Base-by-base conservation (phyloP, 2,113 vertebrate species). In the Brachyhypopomus gauderio region DNA sequence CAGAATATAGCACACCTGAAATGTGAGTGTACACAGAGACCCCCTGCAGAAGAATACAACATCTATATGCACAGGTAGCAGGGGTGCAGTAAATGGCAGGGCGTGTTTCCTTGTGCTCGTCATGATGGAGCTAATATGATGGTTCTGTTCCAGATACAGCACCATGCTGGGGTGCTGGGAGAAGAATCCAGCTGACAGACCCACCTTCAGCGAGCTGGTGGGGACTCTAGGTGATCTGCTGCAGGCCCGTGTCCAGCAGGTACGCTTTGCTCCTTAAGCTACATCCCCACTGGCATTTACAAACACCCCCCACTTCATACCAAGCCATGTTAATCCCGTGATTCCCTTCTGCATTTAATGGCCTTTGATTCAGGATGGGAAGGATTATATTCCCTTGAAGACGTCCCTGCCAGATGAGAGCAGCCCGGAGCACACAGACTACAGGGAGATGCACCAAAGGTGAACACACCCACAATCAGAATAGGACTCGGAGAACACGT, bases 111-210 rank as follows among this genome's bases (percentile, higher is more conserved):
- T 55, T 34, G n/a, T 66, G 20, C 48, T 3, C 85, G 59, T 83
- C 63, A 85, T 74, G 83, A 25, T 4, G 22, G 27, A 41, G n/a
- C 34, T 25, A 71, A 70, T n/a, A 7, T 4, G 11, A 23, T 14
- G 0, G 12, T 52, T 27, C 81, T 85, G 48, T 83, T 79, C 4
- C 89, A 99, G 97, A 72, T 99, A 99, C 80, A 94, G 94, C 87
- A 97, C 93, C 74, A 98, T 98, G 96, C 83, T 97, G 89, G 92
- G 94, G 60, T 98, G 97, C 85, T 99, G 97, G 97, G 94, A 90
- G 84, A 91, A 88, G 36, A 90, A 92, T 45, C 95, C 97, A 3
- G 90, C 90, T 0, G 87, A 95, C 64, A 93, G 97, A 84, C 97
- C 97, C 38, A 89, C 93, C 52, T 99, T 99, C 91, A 92, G 92